phyloP scores from a whole-genome alignment of 2,888 invertebrate genomes.

The Amphipyra tragopoginis region DNA sequence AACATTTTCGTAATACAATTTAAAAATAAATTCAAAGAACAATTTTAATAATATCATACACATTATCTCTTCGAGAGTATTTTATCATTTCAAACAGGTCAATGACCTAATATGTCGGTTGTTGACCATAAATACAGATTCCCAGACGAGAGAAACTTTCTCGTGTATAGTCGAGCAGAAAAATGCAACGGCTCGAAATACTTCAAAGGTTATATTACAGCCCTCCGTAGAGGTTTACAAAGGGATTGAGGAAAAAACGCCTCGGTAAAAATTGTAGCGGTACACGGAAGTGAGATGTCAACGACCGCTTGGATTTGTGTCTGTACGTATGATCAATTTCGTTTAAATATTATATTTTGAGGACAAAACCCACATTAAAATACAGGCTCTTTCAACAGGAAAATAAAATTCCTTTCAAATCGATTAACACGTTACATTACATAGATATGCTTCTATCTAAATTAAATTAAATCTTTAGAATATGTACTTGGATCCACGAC shows the following conservation, averaged over 20 bases:
- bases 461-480: constrained; percentile 35
- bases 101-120: background rate
- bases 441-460: constrained; percentile 38
- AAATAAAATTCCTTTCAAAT: constrained; percentile 1
- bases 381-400: background rate
- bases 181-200: constrained; percentile 21
- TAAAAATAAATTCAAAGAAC: constrained; percentile 17
- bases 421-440: constrained; percentile 22
- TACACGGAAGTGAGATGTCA: constrained; percentile 9
- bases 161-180: constrained; percentile 13
- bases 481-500: constrained; percentile 32
- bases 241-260: constrained; percentile 2
- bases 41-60: constrained; percentile 25
- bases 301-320: background rate
- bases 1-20: constrained; percentile 32
- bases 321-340: constrained; percentile 6
- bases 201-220: constrained; percentile 15
- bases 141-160: constrained; percentile 8
- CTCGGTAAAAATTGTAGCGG: background rate
- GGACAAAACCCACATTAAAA: constrained; percentile 24
- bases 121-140: constrained; percentile 20
- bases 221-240: background rate
- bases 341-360: constrained; percentile 4
- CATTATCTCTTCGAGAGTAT: constrained; percentile 21
- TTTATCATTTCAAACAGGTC: constrained; percentile 18